Evolutionary conservation across 1,140 invertebrate species (phyloP).

Genomic region (Agraylea sexmaculata): DNA sequence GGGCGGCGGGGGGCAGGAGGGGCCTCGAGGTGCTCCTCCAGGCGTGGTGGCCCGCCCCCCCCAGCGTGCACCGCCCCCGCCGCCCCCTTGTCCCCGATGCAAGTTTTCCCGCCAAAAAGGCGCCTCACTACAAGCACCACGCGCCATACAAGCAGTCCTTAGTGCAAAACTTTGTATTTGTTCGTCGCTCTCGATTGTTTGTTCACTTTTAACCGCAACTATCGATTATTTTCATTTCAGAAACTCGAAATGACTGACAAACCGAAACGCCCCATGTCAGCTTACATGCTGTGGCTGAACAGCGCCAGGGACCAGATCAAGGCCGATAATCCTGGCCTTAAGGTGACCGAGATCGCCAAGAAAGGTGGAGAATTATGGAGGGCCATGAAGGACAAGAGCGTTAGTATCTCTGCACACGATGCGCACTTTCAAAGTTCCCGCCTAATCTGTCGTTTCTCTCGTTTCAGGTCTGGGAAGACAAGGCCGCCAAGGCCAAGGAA

Average conservation of each 20-base stretch:
- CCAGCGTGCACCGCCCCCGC: not conserved
- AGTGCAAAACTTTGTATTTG: not conserved
- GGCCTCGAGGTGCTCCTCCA: not conserved
- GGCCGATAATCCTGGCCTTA: slow-evolving; percentile 64
- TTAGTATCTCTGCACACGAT: slow-evolving; percentile 44
- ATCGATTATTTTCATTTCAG: not conserved
- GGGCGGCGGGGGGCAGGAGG: not conserved
- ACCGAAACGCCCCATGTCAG: slow-evolving; percentile 75
- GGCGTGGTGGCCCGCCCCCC: not conserved
- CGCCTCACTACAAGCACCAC: not conserved
- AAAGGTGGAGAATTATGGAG: slow-evolving; percentile 82
- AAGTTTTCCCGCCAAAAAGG: not conserved
- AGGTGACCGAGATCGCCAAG: slow-evolving; percentile 73
- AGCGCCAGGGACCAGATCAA: slow-evolving; percentile 71
- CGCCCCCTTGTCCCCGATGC: too few relatives aligned
- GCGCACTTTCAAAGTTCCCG: too few relatives aligned
- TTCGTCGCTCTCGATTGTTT: not conserved
- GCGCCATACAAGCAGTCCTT: not conserved
- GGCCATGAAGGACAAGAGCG: slow-evolving; percentile 65
- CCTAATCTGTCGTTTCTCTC: slow-evolving; percentile 3
- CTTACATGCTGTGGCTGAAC: slow-evolving; percentile 83
- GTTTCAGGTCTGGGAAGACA: slow-evolving; percentile 75
- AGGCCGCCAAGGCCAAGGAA: slow-evolving; percentile 72
- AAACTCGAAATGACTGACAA: slow-evolving; percentile 62
- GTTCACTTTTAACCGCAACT: slow-evolving; percentile 5